phyloP scores from a whole-genome alignment of 2,113 vertebrate genomes.

The Anser cygnoides region DNA sequence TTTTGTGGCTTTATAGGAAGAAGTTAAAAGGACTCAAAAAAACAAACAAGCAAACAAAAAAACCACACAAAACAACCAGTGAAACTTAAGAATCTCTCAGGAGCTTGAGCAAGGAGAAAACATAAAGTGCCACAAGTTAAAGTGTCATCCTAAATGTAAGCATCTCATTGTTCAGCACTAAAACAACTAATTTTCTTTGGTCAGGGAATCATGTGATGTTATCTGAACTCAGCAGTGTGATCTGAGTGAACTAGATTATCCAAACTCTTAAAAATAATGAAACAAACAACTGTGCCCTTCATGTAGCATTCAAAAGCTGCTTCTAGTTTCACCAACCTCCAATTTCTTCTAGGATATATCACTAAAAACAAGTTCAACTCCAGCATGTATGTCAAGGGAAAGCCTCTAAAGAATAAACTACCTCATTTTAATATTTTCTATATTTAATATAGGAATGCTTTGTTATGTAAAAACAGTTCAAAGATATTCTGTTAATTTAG shows the following conservation, averaged over 20 bases:
- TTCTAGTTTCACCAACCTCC: background rate
- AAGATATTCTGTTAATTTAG: conserved; percentile 4
- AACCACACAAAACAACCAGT: background rate
- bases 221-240: background rate
- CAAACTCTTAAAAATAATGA: background rate
- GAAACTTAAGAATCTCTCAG: background rate
- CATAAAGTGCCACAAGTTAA: background rate
- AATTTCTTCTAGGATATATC: background rate
- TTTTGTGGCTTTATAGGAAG: background rate
- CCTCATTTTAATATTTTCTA: background rate
- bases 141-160: background rate
- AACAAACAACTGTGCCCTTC: background rate
- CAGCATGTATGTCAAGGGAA: background rate
- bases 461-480: conserved; percentile 33
- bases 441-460: conserved; percentile 25
- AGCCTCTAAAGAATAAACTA: conserved; percentile 8
- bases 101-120: background rate
- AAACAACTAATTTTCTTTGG: background rate
- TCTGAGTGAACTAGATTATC: background rate
- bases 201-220: background rate
- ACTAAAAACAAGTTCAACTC: conserved; percentile 20
- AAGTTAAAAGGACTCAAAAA: background rate
- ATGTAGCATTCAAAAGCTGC: background rate
- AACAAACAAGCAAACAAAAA: background rate
- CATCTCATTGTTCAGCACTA: background rate